Evolutionary conservation across 2,113 vertebrate genomes (phyloP).

Genomic region (Galeopterus variegatus): DNA sequence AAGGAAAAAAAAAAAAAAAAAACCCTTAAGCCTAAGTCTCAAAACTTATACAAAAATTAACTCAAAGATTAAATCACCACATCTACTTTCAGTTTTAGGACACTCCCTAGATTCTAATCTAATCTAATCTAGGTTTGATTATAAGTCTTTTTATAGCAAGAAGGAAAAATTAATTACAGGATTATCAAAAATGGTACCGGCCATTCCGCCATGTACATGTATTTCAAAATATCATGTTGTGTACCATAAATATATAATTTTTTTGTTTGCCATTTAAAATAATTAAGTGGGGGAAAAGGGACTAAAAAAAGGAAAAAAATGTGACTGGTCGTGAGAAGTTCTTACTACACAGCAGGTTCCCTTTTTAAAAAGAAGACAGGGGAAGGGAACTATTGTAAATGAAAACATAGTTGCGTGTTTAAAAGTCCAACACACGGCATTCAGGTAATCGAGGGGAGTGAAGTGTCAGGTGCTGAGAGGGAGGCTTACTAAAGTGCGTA

Average conservation of each 20-base stretch:
- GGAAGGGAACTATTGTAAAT: not conserved
- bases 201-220: no score
- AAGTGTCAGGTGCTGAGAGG: not conserved
- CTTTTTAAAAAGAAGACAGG: not conserved
- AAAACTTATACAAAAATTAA: not conserved
- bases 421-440: not conserved
- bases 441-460: not conserved
- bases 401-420: not conserved
- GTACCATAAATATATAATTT: not conserved
- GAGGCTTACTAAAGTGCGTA: not conserved
- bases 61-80: not conserved
- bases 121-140: not conserved
- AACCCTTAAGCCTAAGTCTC: not conserved
- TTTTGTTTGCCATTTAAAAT: not conserved
- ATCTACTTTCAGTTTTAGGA: not conserved
- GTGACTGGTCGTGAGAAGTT: not conserved
- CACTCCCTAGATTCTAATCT: not conserved
- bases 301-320: not conserved
- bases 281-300: not conserved
- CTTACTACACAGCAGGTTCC: not conserved
- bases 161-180: not conserved
- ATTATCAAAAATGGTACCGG: not conserved
- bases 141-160: not conserved
- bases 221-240: no score
- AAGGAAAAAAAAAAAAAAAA: not conserved